A percentile compares a stretch with the other conserved stretches of the same genome.
phyloP scores from a whole-genome alignment of 2,888 invertebrate species.

The Agriotes lineatus region DNA sequence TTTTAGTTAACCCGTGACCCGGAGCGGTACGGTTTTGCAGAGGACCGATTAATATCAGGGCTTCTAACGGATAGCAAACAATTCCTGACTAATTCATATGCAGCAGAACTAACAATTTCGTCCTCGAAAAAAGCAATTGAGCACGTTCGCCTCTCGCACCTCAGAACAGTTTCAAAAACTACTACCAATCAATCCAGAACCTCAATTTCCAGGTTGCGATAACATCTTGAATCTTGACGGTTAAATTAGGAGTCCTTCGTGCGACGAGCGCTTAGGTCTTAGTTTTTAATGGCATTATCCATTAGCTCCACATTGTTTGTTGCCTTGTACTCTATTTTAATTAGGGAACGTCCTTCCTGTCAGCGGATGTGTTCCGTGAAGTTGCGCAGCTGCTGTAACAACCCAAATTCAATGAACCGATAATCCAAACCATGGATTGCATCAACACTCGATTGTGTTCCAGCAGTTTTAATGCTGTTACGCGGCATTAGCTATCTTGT shows the following conservation, averaged over 20 bases:
- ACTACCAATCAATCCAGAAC: neutral
- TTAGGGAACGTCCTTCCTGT: slow-evolving; percentile 40
- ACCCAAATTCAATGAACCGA: slow-evolving; percentile 37
- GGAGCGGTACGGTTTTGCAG: neutral
- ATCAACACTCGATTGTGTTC: too few species aligned
- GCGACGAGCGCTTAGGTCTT: neutral
- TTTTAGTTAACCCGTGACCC: slow-evolving; percentile 3
- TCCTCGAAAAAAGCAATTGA: neutral
- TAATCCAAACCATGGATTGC: slow-evolving; percentile 1
- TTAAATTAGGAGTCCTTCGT: too few species aligned
- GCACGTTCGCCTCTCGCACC: too few species aligned
- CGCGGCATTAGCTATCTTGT: too few species aligned
- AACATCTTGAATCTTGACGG: neutral
- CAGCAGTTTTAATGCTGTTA: too few species aligned
- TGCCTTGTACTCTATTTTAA: slow-evolving; percentile 28
- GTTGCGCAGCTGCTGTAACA: slow-evolving; percentile 31
- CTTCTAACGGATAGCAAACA: neutral
- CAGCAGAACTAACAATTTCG: neutral
- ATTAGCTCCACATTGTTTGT: slow-evolving; percentile 5
- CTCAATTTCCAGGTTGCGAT: neutral
- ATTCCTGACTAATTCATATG: too few species aligned
- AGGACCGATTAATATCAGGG: neutral
- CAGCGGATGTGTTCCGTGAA: slow-evolving; percentile 34
- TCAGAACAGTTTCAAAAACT: neutral
- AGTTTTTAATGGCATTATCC: slow-evolving; percentile 2